These are phyloP conservation scores for Tenualosa thibaudeaui DNA, from an alignment of 2,797 vertebrate species.

Conservation along the genomic window DNA sequence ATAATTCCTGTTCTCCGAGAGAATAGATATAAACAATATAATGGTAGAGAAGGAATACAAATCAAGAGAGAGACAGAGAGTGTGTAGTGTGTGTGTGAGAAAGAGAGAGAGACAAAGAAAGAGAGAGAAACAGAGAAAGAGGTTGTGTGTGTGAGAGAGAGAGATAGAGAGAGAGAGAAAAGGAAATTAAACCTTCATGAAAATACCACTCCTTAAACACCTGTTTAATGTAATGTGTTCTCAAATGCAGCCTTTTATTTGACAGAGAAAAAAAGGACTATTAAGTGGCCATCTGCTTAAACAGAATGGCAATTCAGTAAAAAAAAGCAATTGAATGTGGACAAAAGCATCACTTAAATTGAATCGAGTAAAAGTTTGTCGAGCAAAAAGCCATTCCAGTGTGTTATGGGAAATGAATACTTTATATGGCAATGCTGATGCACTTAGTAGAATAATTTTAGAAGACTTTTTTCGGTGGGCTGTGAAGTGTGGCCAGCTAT, in stretches of 20 bases:
- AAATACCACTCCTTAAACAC: neutral
- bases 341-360: neutral
- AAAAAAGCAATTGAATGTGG: neutral
- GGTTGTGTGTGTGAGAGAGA: neutral
- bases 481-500: neutral
- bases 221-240: neutral
- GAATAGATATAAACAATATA: neutral
- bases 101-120: too few relatives aligned
- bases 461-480: neutral
- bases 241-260: neutral
- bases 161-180: neutral
- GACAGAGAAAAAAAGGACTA: neutral
- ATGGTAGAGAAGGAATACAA: neutral
- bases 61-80: neutral
- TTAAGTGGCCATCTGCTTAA: neutral
- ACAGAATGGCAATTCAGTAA: neutral
- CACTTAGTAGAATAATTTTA: conserved; percentile 10
- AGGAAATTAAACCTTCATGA: neutral
- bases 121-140: too few relatives aligned
- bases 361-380: conserved; percentile 18
- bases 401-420: neutral
- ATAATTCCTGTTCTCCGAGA: neutral
- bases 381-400: conserved; percentile 4
- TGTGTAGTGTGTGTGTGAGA: too few relatives aligned
- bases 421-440: neutral